Base-by-base conservation (phyloP, 2,797 vertebrate species). In the Premnoplex brunnescens region DNA sequence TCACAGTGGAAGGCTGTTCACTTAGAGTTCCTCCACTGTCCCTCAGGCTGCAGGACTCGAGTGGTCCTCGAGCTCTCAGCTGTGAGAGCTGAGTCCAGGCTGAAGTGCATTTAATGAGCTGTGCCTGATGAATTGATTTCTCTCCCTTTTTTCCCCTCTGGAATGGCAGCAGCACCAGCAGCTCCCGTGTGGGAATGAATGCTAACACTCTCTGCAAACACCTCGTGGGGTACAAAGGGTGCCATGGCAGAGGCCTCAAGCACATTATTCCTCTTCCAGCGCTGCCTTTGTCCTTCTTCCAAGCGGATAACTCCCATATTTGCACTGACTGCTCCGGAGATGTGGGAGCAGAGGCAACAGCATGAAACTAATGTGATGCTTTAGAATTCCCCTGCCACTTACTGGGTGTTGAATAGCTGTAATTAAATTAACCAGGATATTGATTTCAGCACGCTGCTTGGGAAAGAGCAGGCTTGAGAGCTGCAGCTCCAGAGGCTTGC, bases 341-440 rank as follows among this genome's bases (percentile, higher is more conserved):
- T 55, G 90, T 71, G 84, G 60, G 93, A 96, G 86, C 91, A 95
- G 94, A 94, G 62, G 95, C 94, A 95, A n/a, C 93, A 93, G 93
- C 95, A 96, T 92, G 94, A 97, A 96, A 95, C 93, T 95, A 95
- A 96, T 96, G 86, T 1, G 86, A 7, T 72, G 93, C 93, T 96
- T 97, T 95, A 96, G 90, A 96, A 95, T 93, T 96, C 63, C 2
- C 1, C 84, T 85, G 84, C 72, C 84, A 37, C 93, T 96, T 94
- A 85, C 34, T 17, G 84, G 37, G 72, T 88, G 64, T 74, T 96
- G 96, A 96, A 96, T 95, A 77, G 94, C 86, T 1, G 6, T 93
- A 97, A 96, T 96, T 94, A 96, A 96, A 96, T 95, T 89, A 92
- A 92, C 17, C 75, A 89, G 81, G 37, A 60, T 95, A 95, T 96